Base-by-base conservation (phyloP, 2,888 invertebrate genomes). In the Ectemnius continuus region DNA sequence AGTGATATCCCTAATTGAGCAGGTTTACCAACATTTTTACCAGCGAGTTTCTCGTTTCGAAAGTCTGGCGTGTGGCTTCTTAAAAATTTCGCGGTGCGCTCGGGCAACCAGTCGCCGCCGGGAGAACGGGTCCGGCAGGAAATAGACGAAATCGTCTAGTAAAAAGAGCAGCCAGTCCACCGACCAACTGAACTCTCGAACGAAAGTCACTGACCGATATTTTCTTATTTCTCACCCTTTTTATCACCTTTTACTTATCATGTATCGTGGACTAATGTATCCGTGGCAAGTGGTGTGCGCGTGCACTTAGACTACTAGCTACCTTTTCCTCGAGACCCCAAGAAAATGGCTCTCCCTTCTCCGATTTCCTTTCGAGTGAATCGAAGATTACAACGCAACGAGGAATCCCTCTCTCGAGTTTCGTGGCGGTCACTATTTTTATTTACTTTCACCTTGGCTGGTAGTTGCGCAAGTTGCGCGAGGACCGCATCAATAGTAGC, bases 201-300 rank as follows among this genome's bases (percentile, higher is more conserved):
- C 81, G 79, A 83, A 80, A 83, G 83, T 83, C 83, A 77, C 45
- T 80, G 77, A 80, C 77, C 79, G 81, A 83, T 79, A 80, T 83
- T 74, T 64, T 69, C 78, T 74, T 82, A 75, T 23, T 59, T 23
- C 59, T 23, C 23, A 23, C 23, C 23, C 23, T 23, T 23, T 23
- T 23, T 23, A 11, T 18, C 23, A 11, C 3, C 23, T 74, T 67
- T 61, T 65, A 71, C 52, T 73, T 64, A 74, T 74, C 74, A 67
- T 23, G 59, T 14, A n/a, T 20, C 23, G 20, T 62, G 47, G 20
- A 58, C 6, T 8, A 45, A 46, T 73, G 52, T 45, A 59, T 59
- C 52, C 47, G 47, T 13, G 47, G 13, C 48, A 36, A 4, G 45
- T 20, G 1, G 3, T 23, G 23, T 47, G 65, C 48, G 36, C 11